phyloP scores from a whole-genome alignment of 2,888 invertebrate species.

The Phortica magna region DNA sequence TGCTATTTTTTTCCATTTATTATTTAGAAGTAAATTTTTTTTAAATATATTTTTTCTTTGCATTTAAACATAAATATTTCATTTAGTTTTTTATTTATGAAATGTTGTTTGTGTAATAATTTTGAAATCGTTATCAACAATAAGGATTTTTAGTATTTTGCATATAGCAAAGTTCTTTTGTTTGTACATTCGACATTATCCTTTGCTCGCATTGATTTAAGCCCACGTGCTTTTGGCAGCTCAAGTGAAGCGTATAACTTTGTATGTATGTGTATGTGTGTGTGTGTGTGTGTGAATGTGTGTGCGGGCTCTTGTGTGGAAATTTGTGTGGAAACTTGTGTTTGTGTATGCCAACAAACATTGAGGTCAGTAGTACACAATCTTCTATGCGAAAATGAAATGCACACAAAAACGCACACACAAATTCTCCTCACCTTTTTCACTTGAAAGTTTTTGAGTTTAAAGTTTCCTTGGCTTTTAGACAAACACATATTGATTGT shows the following conservation, averaged over 20 bases:
- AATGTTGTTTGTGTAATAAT: background rate
- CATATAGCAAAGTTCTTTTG: slow-evolving; percentile 1
- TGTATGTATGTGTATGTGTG: slow-evolving; percentile 47
- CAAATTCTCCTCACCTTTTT: background rate
- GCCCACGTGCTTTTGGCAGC: background rate
- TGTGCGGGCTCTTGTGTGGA: slow-evolving; percentile 12
- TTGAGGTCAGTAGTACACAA: slow-evolving; percentile 10
- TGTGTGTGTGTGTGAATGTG: slow-evolving; percentile 31
- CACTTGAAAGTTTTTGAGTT: background rate
- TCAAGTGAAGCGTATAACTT: slow-evolving; percentile 29
- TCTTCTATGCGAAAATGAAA: no score
- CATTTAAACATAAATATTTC: slow-evolving; percentile 7
- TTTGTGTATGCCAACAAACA: background rate
- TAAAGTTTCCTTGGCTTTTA: background rate
- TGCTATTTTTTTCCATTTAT: background rate
- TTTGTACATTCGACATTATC: slow-evolving; percentile 22
- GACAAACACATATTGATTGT: background rate
- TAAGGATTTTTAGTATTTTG: background rate
- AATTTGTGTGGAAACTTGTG: background rate
- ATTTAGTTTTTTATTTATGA: background rate
- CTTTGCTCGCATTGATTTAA: slow-evolving; percentile 45
- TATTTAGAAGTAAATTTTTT: background rate
- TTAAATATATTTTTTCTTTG: background rate
- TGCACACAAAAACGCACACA: background rate
- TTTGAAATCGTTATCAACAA: background rate